Base-by-base conservation (phyloP, 2,797 vertebrate species). In the Lacerta agilis region DNA sequence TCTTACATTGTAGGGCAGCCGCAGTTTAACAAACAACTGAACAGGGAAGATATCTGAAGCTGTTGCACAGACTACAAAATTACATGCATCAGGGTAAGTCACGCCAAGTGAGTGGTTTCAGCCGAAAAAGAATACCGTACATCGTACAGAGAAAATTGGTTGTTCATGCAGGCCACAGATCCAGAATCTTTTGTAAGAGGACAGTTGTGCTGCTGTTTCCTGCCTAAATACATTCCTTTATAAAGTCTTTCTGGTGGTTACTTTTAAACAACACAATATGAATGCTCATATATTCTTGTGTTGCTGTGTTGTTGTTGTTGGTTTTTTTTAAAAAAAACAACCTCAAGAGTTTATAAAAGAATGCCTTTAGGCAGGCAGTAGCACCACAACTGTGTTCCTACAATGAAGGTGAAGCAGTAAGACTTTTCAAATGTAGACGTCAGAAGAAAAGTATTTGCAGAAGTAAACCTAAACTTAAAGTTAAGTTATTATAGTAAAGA, bases 71-170 rank as follows among this genome's bases (percentile, higher is more conserved):
- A 88, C 86, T 89, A 27, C 0, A 0, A 79, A 0, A 36, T 83
- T 90, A 89, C 82, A 79, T 87, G 89, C 90, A 91, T 66, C 8
- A 5, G 91, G 92, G 66, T 0, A 1, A 0, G 27, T 43, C 89
- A 82, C 90, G 82, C 5, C 67, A 91, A 90, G 69, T 45, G 88
- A 90, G 90, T 83, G 88, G 89, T 82, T 0, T 1, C 18, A 45
- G 72, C 86, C 11, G 13, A 55, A 69, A 87, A 36, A 87, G 20
- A 43, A 81, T n/a, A n/a, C n/a, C n/a, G n/a, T n/a, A 2, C 23
- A 85, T 67, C 13, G 8, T 15, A 88, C 73, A 43, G 58, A 29
- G 25, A 0, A 36, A 3, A 10, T 89, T 67, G 33, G 0, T 0
- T 45, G 77, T 80, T 79, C 0, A 23, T 88, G 71, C 89, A 92